Percentiles rank a stretch among this genome's conserved stretches.
phyloP scores from a whole-genome alignment of 2,888 invertebrate genomes.

The Platycnemis pennipes region DNA sequence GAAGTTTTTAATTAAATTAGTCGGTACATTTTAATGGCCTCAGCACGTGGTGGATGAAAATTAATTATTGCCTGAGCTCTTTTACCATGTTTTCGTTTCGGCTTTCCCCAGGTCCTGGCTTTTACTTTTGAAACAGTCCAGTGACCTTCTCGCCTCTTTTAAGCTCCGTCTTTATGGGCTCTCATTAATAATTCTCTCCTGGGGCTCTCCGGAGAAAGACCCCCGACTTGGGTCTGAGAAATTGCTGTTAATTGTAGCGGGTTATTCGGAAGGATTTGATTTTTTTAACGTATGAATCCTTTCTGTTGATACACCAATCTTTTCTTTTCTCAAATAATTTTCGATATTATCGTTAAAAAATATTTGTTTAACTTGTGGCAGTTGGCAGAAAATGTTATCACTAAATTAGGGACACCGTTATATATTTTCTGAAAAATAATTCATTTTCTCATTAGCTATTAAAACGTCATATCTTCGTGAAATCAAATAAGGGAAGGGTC shows the following conservation, averaged over 20 bases:
- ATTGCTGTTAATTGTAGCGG: background rate
- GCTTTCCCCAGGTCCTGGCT: background rate
- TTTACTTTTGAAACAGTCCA: conserved; percentile 22
- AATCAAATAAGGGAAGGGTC: too few species aligned
- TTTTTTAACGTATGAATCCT: too few species aligned
- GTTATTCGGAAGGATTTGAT: background rate
- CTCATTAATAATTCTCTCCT: background rate
- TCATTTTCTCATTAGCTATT: too few species aligned
- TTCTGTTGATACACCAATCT: too few species aligned
- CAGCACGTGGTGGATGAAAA: background rate
- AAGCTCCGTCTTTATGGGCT: background rate
- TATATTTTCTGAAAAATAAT: too few species aligned
- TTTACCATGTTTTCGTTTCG: background rate
- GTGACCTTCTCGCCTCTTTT: background rate
- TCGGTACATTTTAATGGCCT: background rate
- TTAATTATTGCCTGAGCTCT: background rate
- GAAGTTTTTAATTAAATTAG: conserved; percentile 16
- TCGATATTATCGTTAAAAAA: too few species aligned
- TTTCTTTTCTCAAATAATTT: too few species aligned
- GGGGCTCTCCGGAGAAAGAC: background rate
- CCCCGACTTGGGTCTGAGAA: background rate
- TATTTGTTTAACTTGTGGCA: too few species aligned
- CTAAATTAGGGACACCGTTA: too few species aligned
- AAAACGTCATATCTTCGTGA: too few species aligned
- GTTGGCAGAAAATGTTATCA: too few species aligned